Percentiles rank a stretch among this genome's conserved stretches.
Conservation (phyloP, 2,888 invertebrate species). For the Drosophila kanekoi region DNA sequence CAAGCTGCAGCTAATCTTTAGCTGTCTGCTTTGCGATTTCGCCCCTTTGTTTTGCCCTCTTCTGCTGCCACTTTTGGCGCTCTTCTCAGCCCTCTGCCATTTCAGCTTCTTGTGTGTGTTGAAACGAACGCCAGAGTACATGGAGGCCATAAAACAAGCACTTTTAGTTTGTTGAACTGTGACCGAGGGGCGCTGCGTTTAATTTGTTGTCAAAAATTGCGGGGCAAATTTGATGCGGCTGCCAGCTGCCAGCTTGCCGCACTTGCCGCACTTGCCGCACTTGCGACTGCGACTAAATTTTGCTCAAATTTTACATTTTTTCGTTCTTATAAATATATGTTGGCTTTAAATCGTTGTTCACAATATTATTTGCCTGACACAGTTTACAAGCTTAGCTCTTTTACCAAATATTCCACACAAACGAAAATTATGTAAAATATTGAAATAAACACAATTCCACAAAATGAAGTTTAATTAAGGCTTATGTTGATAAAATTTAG, state of each 20-base stretch:
- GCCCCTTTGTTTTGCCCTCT: slow-evolving; percentile 54
- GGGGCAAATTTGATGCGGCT: slow-evolving; percentile 33
- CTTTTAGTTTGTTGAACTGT: slow-evolving; percentile 78
- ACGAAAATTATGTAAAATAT: no score
- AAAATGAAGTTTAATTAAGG: no score
- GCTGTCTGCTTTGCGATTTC: slow-evolving; percentile 63
- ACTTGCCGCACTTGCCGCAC: slow-evolving; percentile 38
- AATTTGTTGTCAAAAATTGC: slow-evolving; percentile 64
- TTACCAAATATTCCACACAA: no score
- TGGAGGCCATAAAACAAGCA: slow-evolving; percentile 73
- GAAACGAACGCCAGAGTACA: slow-evolving; percentile 36
- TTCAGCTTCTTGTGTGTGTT: slow-evolving; percentile 15
- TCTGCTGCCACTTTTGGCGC: slow-evolving; percentile 1
- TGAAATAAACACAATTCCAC: no score
- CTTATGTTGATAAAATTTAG: no score
- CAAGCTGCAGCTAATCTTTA: slow-evolving; percentile 75
- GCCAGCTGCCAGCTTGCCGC: slow-evolving; percentile 48
- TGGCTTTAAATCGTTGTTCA: background rate
- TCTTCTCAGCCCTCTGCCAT: slow-evolving; percentile 4
- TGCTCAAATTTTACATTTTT: background rate
- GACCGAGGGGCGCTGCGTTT: slow-evolving; percentile 57
- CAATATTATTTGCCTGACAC: no score
- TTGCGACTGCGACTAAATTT: background rate
- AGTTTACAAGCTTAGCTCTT: no score
- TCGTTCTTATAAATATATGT: background rate